Evolutionary conservation across 1,140 invertebrate genomes (phyloP).

Genomic region (Macrocentrus cingulum): DNA sequence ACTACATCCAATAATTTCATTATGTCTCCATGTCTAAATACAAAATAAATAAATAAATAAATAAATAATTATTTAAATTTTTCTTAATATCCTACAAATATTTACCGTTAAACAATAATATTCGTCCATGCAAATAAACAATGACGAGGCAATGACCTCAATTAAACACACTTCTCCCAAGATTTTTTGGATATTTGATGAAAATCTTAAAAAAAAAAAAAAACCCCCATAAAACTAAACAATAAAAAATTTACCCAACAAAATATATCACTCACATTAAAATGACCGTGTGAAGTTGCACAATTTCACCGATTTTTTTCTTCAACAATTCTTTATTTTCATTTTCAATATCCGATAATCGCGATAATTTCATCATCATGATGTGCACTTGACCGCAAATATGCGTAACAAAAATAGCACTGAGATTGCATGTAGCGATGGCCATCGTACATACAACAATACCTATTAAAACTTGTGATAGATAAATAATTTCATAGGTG

Average conservation of each 20-base stretch:
- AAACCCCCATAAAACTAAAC: neutral
- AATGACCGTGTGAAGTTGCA: slow-evolving; percentile 23
- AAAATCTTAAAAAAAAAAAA: slow-evolving; percentile 14
- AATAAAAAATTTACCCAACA: neutral
- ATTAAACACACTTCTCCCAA: slow-evolving; percentile 32
- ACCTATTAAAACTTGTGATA: slow-evolving; percentile 26
- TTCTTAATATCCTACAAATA: neutral
- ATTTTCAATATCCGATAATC: slow-evolving; percentile 12
- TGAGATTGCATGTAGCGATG: slow-evolving; percentile 21
- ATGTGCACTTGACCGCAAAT: slow-evolving; percentile 36
- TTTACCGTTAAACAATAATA: slow-evolving; percentile 31
- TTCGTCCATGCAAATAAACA: slow-evolving; percentile 31
- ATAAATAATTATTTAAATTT: slow-evolving; percentile 7
- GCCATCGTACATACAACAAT: slow-evolving; percentile 17
- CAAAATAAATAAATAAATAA: slow-evolving; percentile 1
- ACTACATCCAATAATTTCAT: neutral
- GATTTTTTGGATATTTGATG: slow-evolving; percentile 15
- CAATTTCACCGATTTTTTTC: slow-evolving; percentile 6
- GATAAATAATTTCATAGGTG: slow-evolving; percentile 33
- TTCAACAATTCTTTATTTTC: neutral
- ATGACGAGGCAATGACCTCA: slow-evolving; percentile 20
- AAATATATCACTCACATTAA: slow-evolving; percentile 3
- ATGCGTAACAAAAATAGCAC: slow-evolving; percentile 31
- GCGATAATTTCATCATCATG: slow-evolving; percentile 26
- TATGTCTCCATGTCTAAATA: slow-evolving; percentile 3